Base-by-base conservation (phyloP, 2,888 invertebrate species). In the Xanthia icteritia region DNA sequence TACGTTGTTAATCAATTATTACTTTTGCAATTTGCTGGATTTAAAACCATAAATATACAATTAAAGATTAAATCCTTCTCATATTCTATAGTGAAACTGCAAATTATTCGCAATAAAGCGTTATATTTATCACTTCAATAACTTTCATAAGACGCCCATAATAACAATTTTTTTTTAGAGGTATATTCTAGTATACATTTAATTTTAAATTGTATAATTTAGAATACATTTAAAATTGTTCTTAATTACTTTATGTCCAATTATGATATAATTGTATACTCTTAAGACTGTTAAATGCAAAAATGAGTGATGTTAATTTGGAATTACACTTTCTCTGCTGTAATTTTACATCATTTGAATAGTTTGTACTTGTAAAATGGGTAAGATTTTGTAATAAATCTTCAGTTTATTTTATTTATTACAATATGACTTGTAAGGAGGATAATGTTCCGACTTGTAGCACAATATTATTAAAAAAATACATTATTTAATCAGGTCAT, bases 291-390 rank as follows among this genome's bases (percentile, higher is more conserved):
- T 75, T 80, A 61, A 67, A 78, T 65, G 76, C 72, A 79, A 73
- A 83, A 82, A 73, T 73, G 42, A 66, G 45, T 70, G 51, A 65
- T 69, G 67, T 68, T 73, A 73, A 74, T 75, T 66, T 51, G 27
- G 39, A 79, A 69, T 79, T 79, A 73, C 60, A 79, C 86, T 86
- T 87, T 86, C 87, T 79, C 76, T 39, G 54, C n/a, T 58, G 27
- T 48, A 48, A 17, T 13, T 71, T 85, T 87, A 83, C 82, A 68
- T 81, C 23, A 83, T 45, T 13, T 48, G 20, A 36, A 31, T 60
- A 76, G 45, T 48, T 56, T 36, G 23, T 51, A 67, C 58, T 66
- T 69, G 36, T 54, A 13, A 48, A 63, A 61, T 45, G 31, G 63
- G 69, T 73, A 27, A 74, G 17, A 56, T 65, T 60, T 23, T 27